Conservation (phyloP, 2,113 vertebrate species). For the western clawed frog (Xenopus tropicalis) region UCB_Xtro_10.0 CM004443.2:111843001-111843500, state of each 20-base stretch:
- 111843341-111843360: neutral
- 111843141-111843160: no score
- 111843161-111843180: no score
- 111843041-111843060: neutral
- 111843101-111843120: conserved; percentile 51
- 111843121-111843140: no score
- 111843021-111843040: conserved; percentile 5
- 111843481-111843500: conserved; percentile 43
- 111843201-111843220: no score
- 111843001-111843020: neutral
- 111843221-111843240: no score
- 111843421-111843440: conserved; percentile 60
- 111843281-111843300: no score
- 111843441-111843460: conserved; percentile 58
- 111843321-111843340: neutral
- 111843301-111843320: no score
- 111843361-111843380: no score
- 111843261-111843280: no score
- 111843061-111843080: neutral
- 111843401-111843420: conserved; percentile 64
- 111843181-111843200: no score
- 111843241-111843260: no score
- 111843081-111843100: neutral
- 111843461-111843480: conserved; percentile 58
- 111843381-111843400: conserved; percentile 67